Evolutionary conservation across 2,797 vertebrate genomes (phyloP).

Genomic region (Pachyuromys duprasi): DNA sequence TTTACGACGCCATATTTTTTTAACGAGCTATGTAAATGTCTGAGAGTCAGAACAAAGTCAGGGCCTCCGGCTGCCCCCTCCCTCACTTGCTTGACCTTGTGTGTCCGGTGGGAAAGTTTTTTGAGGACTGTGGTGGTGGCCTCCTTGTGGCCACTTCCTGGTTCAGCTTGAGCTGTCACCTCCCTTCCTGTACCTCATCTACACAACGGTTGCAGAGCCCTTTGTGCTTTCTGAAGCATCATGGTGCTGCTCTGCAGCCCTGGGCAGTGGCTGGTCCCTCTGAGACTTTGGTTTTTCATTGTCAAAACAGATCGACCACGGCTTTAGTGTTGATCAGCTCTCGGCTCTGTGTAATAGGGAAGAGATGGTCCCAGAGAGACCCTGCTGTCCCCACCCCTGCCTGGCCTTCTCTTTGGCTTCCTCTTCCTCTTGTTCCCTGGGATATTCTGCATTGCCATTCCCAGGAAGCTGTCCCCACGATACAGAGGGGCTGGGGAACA

Average conservation of each 20-base stretch:
- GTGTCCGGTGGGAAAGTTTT: neutral
- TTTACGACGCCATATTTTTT: conserved; percentile 66
- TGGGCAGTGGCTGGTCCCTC: neutral
- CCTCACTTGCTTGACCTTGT: neutral
- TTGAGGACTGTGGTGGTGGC: neutral
- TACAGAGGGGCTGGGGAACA: neutral
- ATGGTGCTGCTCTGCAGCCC: neutral
- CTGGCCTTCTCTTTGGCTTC: neutral
- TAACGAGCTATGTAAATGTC: conserved; percentile 78
- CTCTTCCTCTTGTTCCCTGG: neutral
- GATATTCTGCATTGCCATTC: neutral
- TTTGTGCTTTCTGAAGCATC: neutral
- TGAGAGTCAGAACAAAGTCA: conserved; percentile 58
- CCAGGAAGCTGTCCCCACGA: neutral
- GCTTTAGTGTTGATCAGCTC: neutral
- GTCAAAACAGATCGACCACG: neutral
- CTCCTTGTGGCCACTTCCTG: neutral
- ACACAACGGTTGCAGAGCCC: neutral
- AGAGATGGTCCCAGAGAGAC: neutral
- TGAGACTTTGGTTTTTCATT: neutral
- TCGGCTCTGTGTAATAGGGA: neutral
- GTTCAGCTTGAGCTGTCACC: neutral
- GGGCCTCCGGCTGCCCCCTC: neutral
- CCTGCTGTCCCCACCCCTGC: neutral
- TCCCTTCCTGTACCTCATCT: neutral